Percentiles rank a stretch among this genome's conserved stretches.
phyloP scores from a whole-genome alignment of 1,140 invertebrate species.

The Formica exsecta region DNA sequence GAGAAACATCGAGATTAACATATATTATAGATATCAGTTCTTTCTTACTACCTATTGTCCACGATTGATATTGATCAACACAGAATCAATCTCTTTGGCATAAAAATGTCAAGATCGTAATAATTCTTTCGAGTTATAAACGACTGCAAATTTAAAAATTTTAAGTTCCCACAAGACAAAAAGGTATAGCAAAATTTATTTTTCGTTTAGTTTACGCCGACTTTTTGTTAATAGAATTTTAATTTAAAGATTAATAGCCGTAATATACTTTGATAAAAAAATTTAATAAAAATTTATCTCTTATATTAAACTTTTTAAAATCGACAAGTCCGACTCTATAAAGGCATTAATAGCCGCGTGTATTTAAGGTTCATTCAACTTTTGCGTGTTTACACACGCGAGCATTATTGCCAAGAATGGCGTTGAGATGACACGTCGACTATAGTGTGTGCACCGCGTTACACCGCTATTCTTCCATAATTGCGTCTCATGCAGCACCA shows the following conservation, averaged over 20 bases:
- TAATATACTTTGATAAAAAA: not conserved
- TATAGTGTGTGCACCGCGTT: not conserved
- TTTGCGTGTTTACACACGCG: conserved; percentile 10
- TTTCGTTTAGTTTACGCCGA: not conserved
- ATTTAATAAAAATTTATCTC: not conserved
- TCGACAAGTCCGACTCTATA: not conserved
- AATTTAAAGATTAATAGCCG: not conserved
- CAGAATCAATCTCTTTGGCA: not conserved
- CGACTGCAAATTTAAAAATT: not conserved
- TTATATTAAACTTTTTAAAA: not conserved
- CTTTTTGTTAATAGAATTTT: not conserved
- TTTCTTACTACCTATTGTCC: not conserved
- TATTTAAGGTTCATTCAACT: conserved; percentile 32
- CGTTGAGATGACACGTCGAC: conserved; percentile 31
- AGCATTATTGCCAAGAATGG: conserved; percentile 22
- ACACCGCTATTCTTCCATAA: conserved; percentile 42
- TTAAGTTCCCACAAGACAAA: not conserved
- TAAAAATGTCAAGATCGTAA: not conserved
- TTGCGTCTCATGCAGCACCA: conserved; percentile 32
- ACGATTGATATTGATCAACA: not conserved
- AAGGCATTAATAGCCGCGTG: not conserved
- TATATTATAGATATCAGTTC: conserved; percentile 14
- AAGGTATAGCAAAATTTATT: not conserved
- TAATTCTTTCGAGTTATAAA: not conserved
- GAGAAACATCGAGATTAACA: conserved; percentile 24